Conservation (phyloP, 1,140 invertebrate genomes). For the Hetaerina americana region DNA sequence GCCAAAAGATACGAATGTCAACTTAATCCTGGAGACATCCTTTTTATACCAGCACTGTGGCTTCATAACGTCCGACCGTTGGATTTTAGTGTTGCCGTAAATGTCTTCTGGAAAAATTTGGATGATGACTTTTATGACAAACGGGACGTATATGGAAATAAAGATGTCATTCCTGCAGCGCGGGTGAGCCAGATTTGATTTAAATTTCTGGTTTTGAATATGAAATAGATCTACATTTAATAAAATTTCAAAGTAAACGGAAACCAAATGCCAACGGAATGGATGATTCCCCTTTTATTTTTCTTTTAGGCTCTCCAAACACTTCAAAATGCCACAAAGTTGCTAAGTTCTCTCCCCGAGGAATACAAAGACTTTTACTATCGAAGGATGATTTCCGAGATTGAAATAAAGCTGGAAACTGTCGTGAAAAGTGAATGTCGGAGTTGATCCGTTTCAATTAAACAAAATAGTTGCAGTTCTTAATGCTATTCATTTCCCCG, state of each 20-base stretch:
- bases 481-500: too few relatives aligned
- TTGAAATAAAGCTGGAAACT: too few relatives aligned
- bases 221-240: too few relatives aligned
- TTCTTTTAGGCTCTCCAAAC: slow-evolving; percentile 30
- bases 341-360: slow-evolving; percentile 32
- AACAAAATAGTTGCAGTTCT: too few relatives aligned
- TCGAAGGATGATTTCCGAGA: slow-evolving; percentile 25
- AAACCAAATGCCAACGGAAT: neutral
- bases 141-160: slow-evolving; percentile 45
- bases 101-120: slow-evolving; percentile 46
- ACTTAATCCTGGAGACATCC: slow-evolving; percentile 39
- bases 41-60: slow-evolving; percentile 50
- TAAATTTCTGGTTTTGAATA: too few relatives aligned
- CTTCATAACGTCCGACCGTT: slow-evolving; percentile 42
- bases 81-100: slow-evolving; percentile 40
- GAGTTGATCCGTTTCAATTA: too few relatives aligned
- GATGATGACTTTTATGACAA: slow-evolving; percentile 33
- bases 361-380: slow-evolving; percentile 39
- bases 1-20: slow-evolving; percentile 30
- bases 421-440: too few relatives aligned
- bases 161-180: slow-evolving; percentile 33
- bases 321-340: slow-evolving; percentile 33
- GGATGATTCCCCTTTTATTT: slow-evolving; percentile 3
- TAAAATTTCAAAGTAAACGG: too few relatives aligned
- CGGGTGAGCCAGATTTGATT: too few relatives aligned